Evolutionary conservation across 2,113 vertebrate genomes (phyloP), one percentile per base, ranked within the genome.

Genomic region (Rissa tridactyla): DNA sequence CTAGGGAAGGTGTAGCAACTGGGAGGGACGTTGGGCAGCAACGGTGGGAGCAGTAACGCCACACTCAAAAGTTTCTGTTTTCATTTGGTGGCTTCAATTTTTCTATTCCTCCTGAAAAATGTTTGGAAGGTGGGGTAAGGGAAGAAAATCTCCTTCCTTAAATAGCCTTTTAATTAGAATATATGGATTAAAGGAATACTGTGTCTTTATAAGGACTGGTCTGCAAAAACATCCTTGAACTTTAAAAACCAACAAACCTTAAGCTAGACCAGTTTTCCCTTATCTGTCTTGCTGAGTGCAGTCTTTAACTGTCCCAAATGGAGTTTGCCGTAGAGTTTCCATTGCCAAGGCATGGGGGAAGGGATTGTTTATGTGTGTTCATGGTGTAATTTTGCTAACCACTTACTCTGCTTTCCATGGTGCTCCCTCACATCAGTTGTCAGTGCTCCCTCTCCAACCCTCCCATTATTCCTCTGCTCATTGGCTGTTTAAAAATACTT

Each of bases 331-430:
- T 96, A 52, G 95, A 90, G 94, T 86, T 98, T 97, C 97, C 81
- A 30, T 97, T 97, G 96, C 94, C 92, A 97, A 97, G 98, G 98
- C 98, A 98, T 98, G 98, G 92, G 98, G 98, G 94, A 88, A 95
- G 94, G 95, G 97, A 88, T 90, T 97, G 96, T 96, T 92, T 85
- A 42, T 83, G 95, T 97, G 97, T 98, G 96, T 86, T 93, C 91
- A 36, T 97, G 83, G 91, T 98, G 97, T 98, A 98, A 97, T 96
- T 97, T 90, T 72, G 97, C 98, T 98, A 97, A 98, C 95, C 96
- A 97, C 94, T 96, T 92, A 86, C 73, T 38, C 96, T 93, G 97
- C 96, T 97, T 97, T 97, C 95, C 96, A 85, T 97, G 95, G 92
- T 95, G 88, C 65, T 88, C 97, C 79, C 64, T 97, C 94, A 89